A percentile compares a stretch with the other conserved stretches of the same genome.
These are phyloP conservation scores for Periophthalmodon schlosseri DNA, from an alignment of 2,113 vertebrate genomes.

Conservation along the genomic window DNA sequence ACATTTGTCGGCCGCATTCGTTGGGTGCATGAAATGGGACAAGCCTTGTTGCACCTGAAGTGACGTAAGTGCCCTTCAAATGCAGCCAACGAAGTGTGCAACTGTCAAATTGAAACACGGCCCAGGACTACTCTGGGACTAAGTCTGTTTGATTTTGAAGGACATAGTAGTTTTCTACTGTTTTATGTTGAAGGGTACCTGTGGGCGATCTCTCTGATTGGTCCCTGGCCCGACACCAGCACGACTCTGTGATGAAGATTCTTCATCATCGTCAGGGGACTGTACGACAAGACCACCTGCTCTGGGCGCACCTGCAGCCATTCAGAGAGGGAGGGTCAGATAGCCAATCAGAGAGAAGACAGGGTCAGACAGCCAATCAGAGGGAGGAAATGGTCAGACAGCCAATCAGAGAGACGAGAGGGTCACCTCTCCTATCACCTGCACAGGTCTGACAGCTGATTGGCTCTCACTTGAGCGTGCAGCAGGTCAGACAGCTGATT, in stretches of 20 bases:
- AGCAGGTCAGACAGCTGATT: neutral
- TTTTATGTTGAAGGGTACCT: slow-evolving; percentile 68
- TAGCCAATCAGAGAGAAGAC: slow-evolving; percentile 12
- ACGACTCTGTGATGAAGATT: slow-evolving; percentile 86
- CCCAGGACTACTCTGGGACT: too few relatives aligned
- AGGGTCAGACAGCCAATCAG: neutral
- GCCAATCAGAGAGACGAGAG: neutral
- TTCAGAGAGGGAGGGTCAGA: neutral
- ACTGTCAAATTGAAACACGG: too few relatives aligned
- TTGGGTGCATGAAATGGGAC: too few relatives aligned
- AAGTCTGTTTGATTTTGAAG: neutral
- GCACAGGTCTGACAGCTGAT: too few relatives aligned
- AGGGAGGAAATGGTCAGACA: neutral
- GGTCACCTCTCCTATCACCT: too few relatives aligned
- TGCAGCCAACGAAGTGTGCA: too few relatives aligned
- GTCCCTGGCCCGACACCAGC: slow-evolving; percentile 89
- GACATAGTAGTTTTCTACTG: neutral
- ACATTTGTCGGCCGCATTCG: too few relatives aligned
- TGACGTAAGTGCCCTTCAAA: too few relatives aligned
- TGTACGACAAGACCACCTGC: slow-evolving; percentile 89
- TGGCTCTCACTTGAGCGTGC: neutral
- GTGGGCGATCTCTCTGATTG: slow-evolving; percentile 83
- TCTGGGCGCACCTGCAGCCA: slow-evolving; percentile 80
- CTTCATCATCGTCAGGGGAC: slow-evolving; percentile 84
- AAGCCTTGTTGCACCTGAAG: too few relatives aligned